Evolutionary conservation across 2,888 invertebrate genomes (phyloP).

Genomic region (Epinotia nisella): DNA sequence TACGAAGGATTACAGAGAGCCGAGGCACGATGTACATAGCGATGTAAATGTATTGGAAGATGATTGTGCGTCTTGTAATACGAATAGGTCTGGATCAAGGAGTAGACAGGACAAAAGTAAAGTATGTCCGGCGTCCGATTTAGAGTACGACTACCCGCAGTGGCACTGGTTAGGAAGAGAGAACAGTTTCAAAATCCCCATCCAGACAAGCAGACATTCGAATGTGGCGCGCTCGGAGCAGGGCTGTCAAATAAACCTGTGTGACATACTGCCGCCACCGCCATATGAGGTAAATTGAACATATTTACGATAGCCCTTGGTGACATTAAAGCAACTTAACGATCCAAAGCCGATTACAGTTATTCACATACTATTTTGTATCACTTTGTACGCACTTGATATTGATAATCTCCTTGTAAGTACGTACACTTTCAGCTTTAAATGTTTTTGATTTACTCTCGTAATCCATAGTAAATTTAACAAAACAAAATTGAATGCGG

Average conservation of each 20-base stretch:
- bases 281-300: slow-evolving; percentile 84
- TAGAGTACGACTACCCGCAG: slow-evolving; percentile 82
- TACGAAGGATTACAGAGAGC: slow-evolving; percentile 79
- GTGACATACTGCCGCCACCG: slow-evolving; percentile 87
- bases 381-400: slow-evolving; percentile 13
- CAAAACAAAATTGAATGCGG: too few species aligned
- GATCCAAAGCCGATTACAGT: slow-evolving; percentile 41
- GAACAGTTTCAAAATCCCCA: slow-evolving; percentile 83
- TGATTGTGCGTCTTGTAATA: slow-evolving; percentile 78
- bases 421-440: slow-evolving; percentile 10
- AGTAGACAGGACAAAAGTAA: slow-evolving; percentile 82
- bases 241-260: slow-evolving; percentile 86
- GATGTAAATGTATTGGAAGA: slow-evolving; percentile 78
- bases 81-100: slow-evolving; percentile 78
- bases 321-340: slow-evolving; percentile 43
- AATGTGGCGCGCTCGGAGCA: slow-evolving; percentile 80
- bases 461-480: neutral
- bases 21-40: slow-evolving; percentile 73
- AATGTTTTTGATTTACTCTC: slow-evolving; percentile 10
- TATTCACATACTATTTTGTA: slow-evolving; percentile 34
- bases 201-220: slow-evolving; percentile 78
- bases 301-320: slow-evolving; percentile 41
- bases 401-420: slow-evolving; percentile 24
- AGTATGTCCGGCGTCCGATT: slow-evolving; percentile 79
- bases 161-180: slow-evolving; percentile 82